phyloP scores from a whole-genome alignment of 2,888 invertebrate species.

The Xanthorhoe spadicearia region DNA sequence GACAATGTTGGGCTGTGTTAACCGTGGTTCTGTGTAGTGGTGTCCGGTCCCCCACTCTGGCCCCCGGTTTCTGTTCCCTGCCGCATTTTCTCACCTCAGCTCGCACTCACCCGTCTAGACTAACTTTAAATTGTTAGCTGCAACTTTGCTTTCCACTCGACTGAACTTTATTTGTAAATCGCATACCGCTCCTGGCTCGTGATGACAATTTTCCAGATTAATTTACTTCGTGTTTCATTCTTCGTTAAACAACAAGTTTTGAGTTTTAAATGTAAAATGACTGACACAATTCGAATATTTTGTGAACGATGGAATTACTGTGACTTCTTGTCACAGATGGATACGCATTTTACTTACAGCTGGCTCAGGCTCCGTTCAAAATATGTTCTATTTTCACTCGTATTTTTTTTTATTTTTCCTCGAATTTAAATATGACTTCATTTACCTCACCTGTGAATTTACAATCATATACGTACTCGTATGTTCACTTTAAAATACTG shows the following conservation, averaged over 20 bases:
- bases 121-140: constrained; percentile 80
- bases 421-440: background rate
- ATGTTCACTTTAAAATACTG: too few relatives aligned
- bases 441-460: background rate
- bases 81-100: constrained; percentile 72
- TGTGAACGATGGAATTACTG: constrained; percentile 20
- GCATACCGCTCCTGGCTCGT: constrained; percentile 60
- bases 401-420: background rate
- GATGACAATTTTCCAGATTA: constrained; percentile 58
- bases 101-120: constrained; percentile 62
- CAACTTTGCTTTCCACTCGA: constrained; percentile 71
- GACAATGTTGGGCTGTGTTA: constrained; percentile 59
- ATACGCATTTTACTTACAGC: constrained; percentile 20
- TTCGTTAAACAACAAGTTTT: constrained; percentile 34
- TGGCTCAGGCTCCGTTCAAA: constrained; percentile 18
- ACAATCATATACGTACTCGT: too few relatives aligned
- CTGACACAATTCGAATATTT: constrained; percentile 1
- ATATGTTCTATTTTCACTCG: constrained; percentile 17
- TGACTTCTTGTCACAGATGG: constrained; percentile 25
- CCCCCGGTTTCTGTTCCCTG: constrained; percentile 46
- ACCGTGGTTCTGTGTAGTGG: constrained; percentile 47
- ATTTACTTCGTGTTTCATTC: constrained; percentile 47
- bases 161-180: constrained; percentile 74
- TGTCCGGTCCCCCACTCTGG: constrained; percentile 52
- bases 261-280: constrained; percentile 7